These are phyloP conservation scores for Agapornis canus DNA, from an alignment of 2,797 vertebrate species.

Conservation along the genomic window DNA sequence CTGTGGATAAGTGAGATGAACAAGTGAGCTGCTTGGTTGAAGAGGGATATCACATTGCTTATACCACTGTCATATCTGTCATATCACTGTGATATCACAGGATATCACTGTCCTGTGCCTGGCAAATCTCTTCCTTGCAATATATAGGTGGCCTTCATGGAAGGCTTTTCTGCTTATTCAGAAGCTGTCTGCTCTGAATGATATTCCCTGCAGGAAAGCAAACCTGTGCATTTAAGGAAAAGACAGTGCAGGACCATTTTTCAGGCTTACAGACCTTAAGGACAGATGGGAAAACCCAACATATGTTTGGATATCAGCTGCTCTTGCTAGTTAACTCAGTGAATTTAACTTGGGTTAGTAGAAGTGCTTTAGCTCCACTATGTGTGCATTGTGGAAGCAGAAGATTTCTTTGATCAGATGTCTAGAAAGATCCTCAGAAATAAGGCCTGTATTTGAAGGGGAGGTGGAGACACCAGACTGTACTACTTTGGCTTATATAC, in stretches of 20 bases:
- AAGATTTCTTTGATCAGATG: neutral
- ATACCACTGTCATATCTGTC: neutral
- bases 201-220: neutral
- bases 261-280: neutral
- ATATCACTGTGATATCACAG: neutral
- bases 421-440: neutral
- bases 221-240: neutral
- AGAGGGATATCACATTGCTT: neutral
- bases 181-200: neutral
- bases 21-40: neutral
- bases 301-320: neutral
- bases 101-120: neutral
- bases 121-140: neutral
- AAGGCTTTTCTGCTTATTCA: neutral
- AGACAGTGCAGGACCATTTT: neutral
- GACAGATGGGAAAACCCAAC: neutral
- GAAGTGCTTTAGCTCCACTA: neutral
- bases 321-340: neutral
- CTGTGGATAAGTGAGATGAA: slow-evolving; percentile 65
- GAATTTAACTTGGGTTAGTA: neutral
- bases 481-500: neutral
- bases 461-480: neutral
- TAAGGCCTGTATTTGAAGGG: neutral
- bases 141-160: neutral
- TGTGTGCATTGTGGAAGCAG: neutral